A percentile compares a stretch with the other conserved stretches of the same genome.
These are phyloP conservation scores for Orientallactaga sibirica DNA, from an alignment of 2,797 vertebrate genomes.

Conservation along the genomic window DNA sequence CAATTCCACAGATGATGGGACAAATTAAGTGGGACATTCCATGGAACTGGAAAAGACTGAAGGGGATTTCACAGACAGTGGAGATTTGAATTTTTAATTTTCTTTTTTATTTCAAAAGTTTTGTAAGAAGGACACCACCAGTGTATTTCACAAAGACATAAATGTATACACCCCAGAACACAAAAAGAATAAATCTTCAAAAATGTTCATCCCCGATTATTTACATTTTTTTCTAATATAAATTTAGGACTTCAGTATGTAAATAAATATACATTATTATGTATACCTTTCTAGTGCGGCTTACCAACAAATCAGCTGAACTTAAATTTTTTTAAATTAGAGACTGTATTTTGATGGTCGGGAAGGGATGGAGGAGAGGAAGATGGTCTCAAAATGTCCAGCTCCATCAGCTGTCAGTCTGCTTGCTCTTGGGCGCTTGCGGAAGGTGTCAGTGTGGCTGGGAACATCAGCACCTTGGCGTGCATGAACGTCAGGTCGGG, in stretches of 20 bases:
- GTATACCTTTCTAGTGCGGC: slow-evolving; percentile 92
- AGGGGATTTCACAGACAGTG: slow-evolving; percentile 92
- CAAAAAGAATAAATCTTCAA: slow-evolving; percentile 91
- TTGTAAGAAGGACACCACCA: slow-evolving; percentile 93
- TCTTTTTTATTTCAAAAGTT: slow-evolving; percentile 88
- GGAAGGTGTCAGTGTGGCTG: slow-evolving; percentile 92
- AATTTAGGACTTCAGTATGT: slow-evolving; percentile 92
- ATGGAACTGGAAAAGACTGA: slow-evolving; percentile 87
- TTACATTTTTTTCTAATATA: slow-evolving; percentile 94
- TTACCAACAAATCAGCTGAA: slow-evolving; percentile 92
- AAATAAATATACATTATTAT: slow-evolving; percentile 93
- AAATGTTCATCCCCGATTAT: slow-evolving; percentile 94
- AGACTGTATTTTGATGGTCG: slow-evolving; percentile 87
- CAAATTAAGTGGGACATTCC: slow-evolving; percentile 84
- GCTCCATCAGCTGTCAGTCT: slow-evolving; percentile 84
- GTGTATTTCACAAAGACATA: slow-evolving; percentile 94
- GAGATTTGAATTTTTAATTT: slow-evolving; percentile 89
- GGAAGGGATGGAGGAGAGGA: slow-evolving; percentile 67
- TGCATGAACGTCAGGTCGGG: slow-evolving; percentile 95
- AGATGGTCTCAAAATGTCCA: slow-evolving; percentile 86
- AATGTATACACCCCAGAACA: slow-evolving; percentile 91
- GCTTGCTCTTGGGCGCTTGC: slow-evolving; percentile 86
- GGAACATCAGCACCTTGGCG: slow-evolving; percentile 96
- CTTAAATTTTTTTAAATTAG: slow-evolving; percentile 87
- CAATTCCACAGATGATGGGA: slow-evolving; percentile 82